A percentile compares a stretch with the other conserved stretches of the same genome.
phyloP scores from a whole-genome alignment of 2,888 invertebrate genomes.

The Glyphotaelius pellucidus region DNA sequence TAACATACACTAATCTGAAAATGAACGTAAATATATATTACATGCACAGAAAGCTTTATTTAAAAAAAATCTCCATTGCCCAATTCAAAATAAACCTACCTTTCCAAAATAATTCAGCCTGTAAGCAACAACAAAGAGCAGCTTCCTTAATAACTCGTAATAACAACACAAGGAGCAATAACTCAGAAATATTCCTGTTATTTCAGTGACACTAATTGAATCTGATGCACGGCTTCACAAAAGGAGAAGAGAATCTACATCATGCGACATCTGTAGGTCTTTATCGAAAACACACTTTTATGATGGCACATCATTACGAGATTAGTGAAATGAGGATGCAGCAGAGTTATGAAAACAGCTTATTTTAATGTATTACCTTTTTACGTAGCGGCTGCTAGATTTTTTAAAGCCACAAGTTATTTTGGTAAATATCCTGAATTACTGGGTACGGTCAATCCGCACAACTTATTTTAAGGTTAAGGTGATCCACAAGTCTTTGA shows the following conservation, averaged over 20 bases:
- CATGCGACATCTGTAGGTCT: slow-evolving; percentile 45
- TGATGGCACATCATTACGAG: not conserved
- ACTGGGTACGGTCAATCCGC: no score
- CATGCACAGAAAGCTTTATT: not conserved
- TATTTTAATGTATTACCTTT: no score
- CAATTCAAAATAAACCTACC: not conserved
- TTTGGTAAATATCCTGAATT: no score
- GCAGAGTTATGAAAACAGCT: not conserved
- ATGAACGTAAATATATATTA: not conserved
- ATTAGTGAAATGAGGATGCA: not conserved
- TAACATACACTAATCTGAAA: not conserved
- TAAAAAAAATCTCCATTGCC: not conserved
- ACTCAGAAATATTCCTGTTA: slow-evolving; percentile 16
- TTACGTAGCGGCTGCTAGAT: no score
- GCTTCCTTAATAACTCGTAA: slow-evolving; percentile 5
- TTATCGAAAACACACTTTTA: slow-evolving; percentile 6
- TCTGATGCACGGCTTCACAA: slow-evolving; percentile 28
- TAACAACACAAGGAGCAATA: slow-evolving; percentile 32
- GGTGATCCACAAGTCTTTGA: no score
- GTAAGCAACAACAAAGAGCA: not conserved
- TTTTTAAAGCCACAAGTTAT: no score
- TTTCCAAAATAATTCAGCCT: not conserved
- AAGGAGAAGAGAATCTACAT: not conserved
- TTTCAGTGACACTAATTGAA: slow-evolving; percentile 33
- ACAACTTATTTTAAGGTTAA: no score